Conservation (phyloP, 2,888 invertebrate species). For the Poecilus cupreus region DNA sequence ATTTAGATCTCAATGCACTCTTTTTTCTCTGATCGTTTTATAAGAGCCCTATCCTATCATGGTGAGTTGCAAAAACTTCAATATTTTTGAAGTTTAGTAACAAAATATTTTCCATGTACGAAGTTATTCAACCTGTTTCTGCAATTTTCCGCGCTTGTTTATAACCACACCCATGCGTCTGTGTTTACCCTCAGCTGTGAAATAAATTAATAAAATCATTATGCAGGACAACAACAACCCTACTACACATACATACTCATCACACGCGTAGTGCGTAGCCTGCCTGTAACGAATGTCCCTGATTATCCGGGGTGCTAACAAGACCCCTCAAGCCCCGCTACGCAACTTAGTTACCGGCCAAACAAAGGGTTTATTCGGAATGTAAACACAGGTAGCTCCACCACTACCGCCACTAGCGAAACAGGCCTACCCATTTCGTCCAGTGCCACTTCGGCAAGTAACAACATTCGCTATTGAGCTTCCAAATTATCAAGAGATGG, state of each 20-base stretch:
- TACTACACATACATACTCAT: not conserved
- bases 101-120: no score
- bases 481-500: no score
- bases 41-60: no score
- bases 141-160: no score
- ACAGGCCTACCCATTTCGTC: not conserved
- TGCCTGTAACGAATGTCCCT: conserved; percentile 17
- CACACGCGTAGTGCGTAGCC: no score
- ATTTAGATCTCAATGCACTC: no score
- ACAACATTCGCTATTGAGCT: no score
- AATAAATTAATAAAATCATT: conserved; percentile 13
- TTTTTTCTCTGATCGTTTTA: no score
- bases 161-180: no score
- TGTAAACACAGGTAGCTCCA: conserved; percentile 51
- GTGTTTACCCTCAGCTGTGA: not conserved
- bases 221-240: not conserved
- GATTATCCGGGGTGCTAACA: conserved; percentile 47
- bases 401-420: not conserved
- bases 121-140: no score
- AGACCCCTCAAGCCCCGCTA: conserved; percentile 1
- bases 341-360: conserved; percentile 54
- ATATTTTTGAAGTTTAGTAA: no score
- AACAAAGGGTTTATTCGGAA: conserved; percentile 51
- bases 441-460: not conserved
- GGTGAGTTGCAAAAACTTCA: no score